Base-by-base conservation (phyloP, 1,140 invertebrate genomes). In the Conopomorpha cramerella region DNA sequence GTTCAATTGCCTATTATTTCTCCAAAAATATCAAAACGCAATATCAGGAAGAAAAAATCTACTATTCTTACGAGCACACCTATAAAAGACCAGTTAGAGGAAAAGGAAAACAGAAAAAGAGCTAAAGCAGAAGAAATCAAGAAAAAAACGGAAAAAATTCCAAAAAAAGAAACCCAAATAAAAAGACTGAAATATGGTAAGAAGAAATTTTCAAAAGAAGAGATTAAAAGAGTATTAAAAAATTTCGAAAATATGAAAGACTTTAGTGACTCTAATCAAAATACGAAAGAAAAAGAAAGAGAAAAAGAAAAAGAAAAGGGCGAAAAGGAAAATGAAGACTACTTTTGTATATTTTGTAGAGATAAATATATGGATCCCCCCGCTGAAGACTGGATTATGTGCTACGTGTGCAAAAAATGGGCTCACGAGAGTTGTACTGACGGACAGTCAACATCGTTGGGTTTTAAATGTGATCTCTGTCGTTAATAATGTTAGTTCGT, bases 301-400 rank as follows among this genome's bases (percentile, higher is more conserved):
- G n/a, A n/a, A 14, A 14, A 2, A 8, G n/a, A n/a, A n/a, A n/a
- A n/a, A n/a, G n/a, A n/a, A n/a, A n/a, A n/a, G n/a, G n/a, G n/a
- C n/a, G n/a, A n/a, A n/a, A n/a, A n/a, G n/a, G n/a, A n/a, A 17
- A 30, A 38, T 1, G 29, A 16, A 26, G 17, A 38, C n/a, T 26
- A 38, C 19, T 32, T 32, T 32, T 25, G 36, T 25, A 31, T 38
- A 2, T 32, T 32, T 38, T 39, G 31, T 34, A 28, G 15, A 8
- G 31, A 39, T 10, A 39, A 33, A 29, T 33, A 34, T 18, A 29
- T 3, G 17, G 4, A 36, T 10, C 8, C 15, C 27, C 25, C n/a
- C n/a, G n/a, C n/a, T n/a, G 34, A 39, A 39, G 26, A 33, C 26
- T 39, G 32, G 38, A 39, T 39, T 18, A 28, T 18, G 31, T 34